These are phyloP conservation scores for Platygyra sinensis DNA, from an alignment of 64 coral and sea anemone species.

Conservation along the genomic window DNA sequence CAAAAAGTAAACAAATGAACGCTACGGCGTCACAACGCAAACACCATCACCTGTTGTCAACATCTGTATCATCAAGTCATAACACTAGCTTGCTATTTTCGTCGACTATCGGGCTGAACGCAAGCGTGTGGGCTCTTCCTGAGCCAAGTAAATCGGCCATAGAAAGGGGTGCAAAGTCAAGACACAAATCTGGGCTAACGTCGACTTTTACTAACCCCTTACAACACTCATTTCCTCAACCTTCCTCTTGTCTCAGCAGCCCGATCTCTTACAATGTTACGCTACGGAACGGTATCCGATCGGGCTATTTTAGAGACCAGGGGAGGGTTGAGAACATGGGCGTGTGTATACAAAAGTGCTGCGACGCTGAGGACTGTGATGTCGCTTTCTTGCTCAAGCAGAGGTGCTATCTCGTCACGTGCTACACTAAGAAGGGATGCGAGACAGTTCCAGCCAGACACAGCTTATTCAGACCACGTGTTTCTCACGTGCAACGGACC, in stretches of 20 bases:
- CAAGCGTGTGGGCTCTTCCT: background rate
- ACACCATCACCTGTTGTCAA: background rate
- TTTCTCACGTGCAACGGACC: slow-evolving; percentile 39
- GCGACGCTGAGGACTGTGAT: slow-evolving; percentile 72
- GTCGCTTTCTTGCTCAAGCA: slow-evolving; percentile 85
- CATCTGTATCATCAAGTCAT: background rate
- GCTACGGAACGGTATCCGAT: slow-evolving; percentile 73
- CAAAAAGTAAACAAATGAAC: background rate
- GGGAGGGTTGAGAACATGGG: slow-evolving; percentile 76
- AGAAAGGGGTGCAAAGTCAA: background rate
- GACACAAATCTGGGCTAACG: background rate
- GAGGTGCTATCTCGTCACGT: slow-evolving; percentile 87
- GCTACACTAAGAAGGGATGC: slow-evolving; percentile 65
- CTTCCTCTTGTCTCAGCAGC: slow-evolving; percentile 66
- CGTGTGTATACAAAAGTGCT: slow-evolving; percentile 71
- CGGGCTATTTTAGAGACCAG: slow-evolving; percentile 85
- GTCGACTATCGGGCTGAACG: background rate
- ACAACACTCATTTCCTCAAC: background rate
- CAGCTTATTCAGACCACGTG: slow-evolving; percentile 52
- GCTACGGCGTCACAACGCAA: background rate
- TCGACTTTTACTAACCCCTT: background rate
- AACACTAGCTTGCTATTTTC: background rate
- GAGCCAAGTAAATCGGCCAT: slow-evolving; percentile 13
- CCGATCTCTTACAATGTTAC: slow-evolving; percentile 73
- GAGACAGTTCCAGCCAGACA: slow-evolving; percentile 67